Conservation (phyloP, 2,797 vertebrate genomes). For the Lacerta bilineata region DNA sequence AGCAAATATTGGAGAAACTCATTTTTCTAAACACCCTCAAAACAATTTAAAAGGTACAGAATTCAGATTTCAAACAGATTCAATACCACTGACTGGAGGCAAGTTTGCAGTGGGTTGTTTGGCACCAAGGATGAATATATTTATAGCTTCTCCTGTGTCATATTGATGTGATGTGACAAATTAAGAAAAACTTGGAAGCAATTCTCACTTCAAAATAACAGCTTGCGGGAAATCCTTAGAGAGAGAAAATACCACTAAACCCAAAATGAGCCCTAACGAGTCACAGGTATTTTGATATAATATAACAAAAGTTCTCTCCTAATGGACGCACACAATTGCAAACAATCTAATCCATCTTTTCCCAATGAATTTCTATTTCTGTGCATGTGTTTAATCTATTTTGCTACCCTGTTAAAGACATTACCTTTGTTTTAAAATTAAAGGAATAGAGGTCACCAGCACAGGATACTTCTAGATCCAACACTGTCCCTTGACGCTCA, state of each 20-base stretch:
- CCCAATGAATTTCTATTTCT: not conserved
- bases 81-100: not conserved
- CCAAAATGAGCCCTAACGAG: constrained; percentile 7
- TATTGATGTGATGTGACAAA: constrained; percentile 20
- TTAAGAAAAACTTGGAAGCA: constrained; percentile 31
- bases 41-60: not conserved
- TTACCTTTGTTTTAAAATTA: not conserved
- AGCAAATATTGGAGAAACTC: not conserved
- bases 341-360: not conserved
- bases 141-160: constrained; percentile 14
- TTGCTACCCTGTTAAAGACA: not conserved
- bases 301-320: not conserved
- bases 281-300: constrained; percentile 6
- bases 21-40: not conserved
- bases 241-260: not conserved
- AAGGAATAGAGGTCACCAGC: not conserved
- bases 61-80: not conserved
- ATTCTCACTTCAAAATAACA: constrained; percentile 30
- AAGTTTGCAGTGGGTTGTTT: constrained; percentile 12
- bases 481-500: too few species aligned
- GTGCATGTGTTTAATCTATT: not conserved
- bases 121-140: constrained; percentile 7
- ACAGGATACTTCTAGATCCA: too few species aligned
- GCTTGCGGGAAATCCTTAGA: constrained; percentile 23
- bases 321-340: not conserved